These are phyloP conservation scores for Ifrita kowaldi DNA, from an alignment of 2,113 vertebrate genomes.

Conservation along the genomic window DNA sequence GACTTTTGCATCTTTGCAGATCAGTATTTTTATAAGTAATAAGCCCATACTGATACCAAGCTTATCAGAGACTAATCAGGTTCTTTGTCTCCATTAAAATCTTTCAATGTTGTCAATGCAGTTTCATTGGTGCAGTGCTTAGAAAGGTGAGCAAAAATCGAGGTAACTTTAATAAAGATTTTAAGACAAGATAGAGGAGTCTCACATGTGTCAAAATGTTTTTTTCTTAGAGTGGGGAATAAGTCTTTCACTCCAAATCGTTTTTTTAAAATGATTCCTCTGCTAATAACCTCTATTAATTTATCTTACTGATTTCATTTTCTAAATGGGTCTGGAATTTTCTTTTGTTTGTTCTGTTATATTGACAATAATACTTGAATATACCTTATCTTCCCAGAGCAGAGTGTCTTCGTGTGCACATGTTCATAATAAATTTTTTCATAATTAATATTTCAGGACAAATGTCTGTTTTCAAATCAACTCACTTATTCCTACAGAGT, in stretches of 20 bases:
- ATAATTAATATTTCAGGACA: conserved; percentile 6
- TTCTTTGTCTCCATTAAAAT: background rate
- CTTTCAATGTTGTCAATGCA: background rate
- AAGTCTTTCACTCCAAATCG: background rate
- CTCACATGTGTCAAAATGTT: background rate
- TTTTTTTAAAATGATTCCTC: background rate
- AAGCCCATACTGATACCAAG: background rate
- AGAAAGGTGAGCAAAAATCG: background rate
- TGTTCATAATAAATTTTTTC: background rate
- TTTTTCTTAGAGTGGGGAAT: background rate
- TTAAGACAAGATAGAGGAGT: background rate
- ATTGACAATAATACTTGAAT: background rate
- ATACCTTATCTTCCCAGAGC: background rate
- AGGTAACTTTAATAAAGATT: background rate
- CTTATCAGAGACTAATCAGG: background rate
- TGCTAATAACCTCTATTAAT: background rate
- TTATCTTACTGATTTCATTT: background rate
- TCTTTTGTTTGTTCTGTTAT: background rate
- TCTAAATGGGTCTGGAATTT: background rate
- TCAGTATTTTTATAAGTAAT: background rate
- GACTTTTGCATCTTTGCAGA: background rate
- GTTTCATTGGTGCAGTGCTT: background rate
- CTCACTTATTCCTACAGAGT: background rate
- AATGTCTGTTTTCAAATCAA: background rate
- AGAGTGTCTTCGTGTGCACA: background rate